Conservation (phyloP, 2,113 vertebrate genomes). For the Neodon shergylaensis region DNA sequence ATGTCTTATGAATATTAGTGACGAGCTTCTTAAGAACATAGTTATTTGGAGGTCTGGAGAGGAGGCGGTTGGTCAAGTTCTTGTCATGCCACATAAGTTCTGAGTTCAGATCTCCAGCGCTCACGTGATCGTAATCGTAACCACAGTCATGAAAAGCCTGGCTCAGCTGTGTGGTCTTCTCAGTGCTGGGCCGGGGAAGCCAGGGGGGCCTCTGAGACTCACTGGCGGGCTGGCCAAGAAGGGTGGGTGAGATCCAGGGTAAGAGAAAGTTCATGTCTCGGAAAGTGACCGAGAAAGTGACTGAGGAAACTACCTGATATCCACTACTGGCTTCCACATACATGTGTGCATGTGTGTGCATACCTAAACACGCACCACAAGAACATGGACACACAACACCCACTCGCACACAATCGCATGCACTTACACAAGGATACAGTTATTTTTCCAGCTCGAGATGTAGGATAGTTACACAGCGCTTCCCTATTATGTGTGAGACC, state of each 20-base stretch:
- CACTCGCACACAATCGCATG: neutral
- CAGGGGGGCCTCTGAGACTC: neutral
- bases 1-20: neutral
- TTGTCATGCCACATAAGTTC: neutral
- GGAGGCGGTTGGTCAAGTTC: neutral
- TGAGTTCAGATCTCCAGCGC: neutral
- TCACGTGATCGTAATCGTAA: neutral
- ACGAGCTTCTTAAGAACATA: conserved; percentile 32
- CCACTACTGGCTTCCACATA: neutral
- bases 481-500: neutral
- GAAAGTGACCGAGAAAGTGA: neutral
- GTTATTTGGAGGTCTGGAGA: neutral
- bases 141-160: neutral
- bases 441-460: neutral
- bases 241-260: neutral
- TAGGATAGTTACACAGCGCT: neutral
- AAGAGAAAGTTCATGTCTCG: neutral
- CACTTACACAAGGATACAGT: neutral
- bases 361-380: neutral
- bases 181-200: neutral
- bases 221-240: neutral
- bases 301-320: neutral
- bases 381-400: neutral
- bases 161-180: no score
- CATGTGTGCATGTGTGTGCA: neutral